Evolutionary conservation across 2,888 invertebrate species (phyloP), one percentile per base, ranked within the genome.

Genomic region (Mechanitis messenoides): DNA sequence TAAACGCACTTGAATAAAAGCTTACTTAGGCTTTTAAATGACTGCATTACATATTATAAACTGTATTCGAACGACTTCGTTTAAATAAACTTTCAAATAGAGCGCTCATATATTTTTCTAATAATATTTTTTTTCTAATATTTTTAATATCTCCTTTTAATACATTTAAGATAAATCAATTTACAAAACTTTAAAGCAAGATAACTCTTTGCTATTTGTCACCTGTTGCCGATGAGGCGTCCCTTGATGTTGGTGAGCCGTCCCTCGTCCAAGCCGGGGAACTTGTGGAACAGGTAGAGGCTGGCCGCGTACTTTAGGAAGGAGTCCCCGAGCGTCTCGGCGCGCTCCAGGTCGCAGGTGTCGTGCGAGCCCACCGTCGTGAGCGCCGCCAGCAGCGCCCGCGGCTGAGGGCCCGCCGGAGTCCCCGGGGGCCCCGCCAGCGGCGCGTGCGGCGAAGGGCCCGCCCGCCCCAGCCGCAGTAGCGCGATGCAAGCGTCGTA

Each of bases 241-340:
- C 92, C 84, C 74, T 97, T 94, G 12, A 96, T 85, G 62, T 91
- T 90, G 0, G 96, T 96, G 38, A 97, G 88, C 67, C 92, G 92
- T 0, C 97, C 97, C 84, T 98, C 97, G 72, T 94, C 92, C 53
- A 92, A 91, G 0, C 81, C 79, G 0, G 94, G 92, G 78, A 93
- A 96, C 61, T 91, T 89, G 69, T 93, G 92, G 76, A 92, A 95
- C 31, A 97, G 85, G 78, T 93, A 95, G 3, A 96, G 81, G 0
- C 95, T 94, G 1, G 93, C 91, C 1, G 94, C 92, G 71, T 94
- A 94, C 84, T 98, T 98, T 6, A 98, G 86, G 80, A 95, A 95
- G 0, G 97, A 94, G 80, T 98, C 98, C 0, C 98, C 98, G 3
- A 98, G 91, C 0, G 96, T 96, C 83, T 98, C 97, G 12, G 94